Evolutionary conservation across 2,797 vertebrate species (phyloP), one percentile per base, ranked within the genome.

Genomic region (Brotula barbata): DNA sequence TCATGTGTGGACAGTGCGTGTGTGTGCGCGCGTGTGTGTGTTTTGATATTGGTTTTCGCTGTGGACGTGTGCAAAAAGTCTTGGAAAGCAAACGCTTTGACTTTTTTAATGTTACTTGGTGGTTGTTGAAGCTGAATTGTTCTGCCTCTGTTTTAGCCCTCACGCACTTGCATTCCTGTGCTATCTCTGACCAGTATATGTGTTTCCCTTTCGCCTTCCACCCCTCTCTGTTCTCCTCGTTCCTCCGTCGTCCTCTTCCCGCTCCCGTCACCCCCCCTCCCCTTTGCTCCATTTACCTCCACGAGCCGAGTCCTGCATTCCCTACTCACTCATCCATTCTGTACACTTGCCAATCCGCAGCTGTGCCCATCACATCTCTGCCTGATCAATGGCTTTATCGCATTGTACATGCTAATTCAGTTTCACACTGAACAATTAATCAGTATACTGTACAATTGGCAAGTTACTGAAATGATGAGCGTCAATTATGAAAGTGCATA

Each of bases 381-480:
- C 81, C 71, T 76, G 68, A 73, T 77, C 73, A 14, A 75, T 23
- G 77, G 84, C 69, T 73, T 71, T 75, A 82, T 58, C 68, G 37
- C 62, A 69, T 58, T 57, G 61, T 68, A 71, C 78, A 59, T 61
- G 65, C 65, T 74, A 77, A 83, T 86, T 82, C 80, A 83, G 71
- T 79, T 85, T 78, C 79, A 76, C 64, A 44, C 67, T 73, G 52
- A 78, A 63, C 58, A 50, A 21, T 49, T 2, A 52, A 64, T 14
- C 17, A 57, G 64, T 62, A 59, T 31, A 41, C 37, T 15, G 36
- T 42, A 53, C 63, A 58, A 58, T 81, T 91, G 90, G 90, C 90
- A 91, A 91, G 90, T 89, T 88, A 87, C 82, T 81, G 89, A 91
- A 91, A 60, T 21, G 87, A 92, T 93, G 90, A 91, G 77, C 88